Evolutionary conservation across 2,797 vertebrate species (phyloP), one percentile per base, ranked within the genome.

Genomic region (Chaenodraco wilsoni): DNA sequence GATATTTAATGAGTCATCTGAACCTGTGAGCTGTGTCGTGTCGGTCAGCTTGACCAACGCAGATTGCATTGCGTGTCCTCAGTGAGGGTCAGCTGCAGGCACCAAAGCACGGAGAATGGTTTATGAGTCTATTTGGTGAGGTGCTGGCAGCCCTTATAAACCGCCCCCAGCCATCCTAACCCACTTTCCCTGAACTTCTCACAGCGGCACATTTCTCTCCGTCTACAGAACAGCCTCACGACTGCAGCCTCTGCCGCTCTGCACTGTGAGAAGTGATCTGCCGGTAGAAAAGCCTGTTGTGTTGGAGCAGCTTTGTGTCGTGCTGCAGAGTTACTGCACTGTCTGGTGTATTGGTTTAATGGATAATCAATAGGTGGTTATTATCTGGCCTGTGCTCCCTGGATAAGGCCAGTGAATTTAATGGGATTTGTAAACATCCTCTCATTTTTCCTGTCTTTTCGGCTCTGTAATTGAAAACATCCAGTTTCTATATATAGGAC

Each of bases 321-420:
- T 67, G 77, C 76, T 79, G 84, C 82, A 69, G 74, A 65, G 74
- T 80, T 49, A 54, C 78, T 50, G 76, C 79, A 72, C 84, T 82
- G 73, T 81, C 76, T 87, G 76, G 74, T 70, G 62, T 86, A 82
- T 87, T 56, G 84, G 69, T 89, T 90, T 93, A 92, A 94, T 93
- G 87, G 89, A 86, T 86, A 94, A 94, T 95, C 93, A 93, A 94
- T 94, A 94, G 60, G 61, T 82, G 74, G 89, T 92, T 93, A 93
- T 93, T 91, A 91, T 91, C 87, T 89, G 81, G 79, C 82, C 84
- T 79, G 64, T 78, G 87, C 86, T 92, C 78, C 72, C 66, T 72
- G 75, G 87, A 76, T 84, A 58, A 79, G 72, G 73, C 76, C 19
- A 63, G 31, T 66, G 81, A 80, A 72, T 91, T 85, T 90, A 92